Evolutionary conservation across 2,888 invertebrate species (phyloP).

Genomic region (Lottia gigantea): DNA sequence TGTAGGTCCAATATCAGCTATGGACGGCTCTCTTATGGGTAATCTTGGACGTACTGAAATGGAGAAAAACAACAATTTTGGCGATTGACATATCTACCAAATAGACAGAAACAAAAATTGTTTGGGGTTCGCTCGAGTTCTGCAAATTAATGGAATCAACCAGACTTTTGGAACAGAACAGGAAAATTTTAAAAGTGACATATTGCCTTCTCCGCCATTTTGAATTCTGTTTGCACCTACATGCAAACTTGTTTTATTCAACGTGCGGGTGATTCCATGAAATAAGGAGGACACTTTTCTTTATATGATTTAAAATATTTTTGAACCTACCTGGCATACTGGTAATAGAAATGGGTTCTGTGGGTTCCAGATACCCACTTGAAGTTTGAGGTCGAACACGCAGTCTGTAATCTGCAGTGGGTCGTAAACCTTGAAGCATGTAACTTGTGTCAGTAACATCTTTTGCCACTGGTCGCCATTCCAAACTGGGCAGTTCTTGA

Average conservation of each 20-base stretch:
- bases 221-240: too few relatives aligned
- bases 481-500: slow-evolving; percentile 49
- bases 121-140: too few relatives aligned
- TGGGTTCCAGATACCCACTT: slow-evolving; percentile 94
- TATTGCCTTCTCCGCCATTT: too few relatives aligned
- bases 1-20: slow-evolving; percentile 46
- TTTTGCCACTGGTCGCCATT: slow-evolving; percentile 59
- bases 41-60: slow-evolving; percentile 50
- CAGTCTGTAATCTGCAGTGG: slow-evolving; percentile 88
- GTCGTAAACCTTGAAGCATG: slow-evolving; percentile 42
- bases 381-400: slow-evolving; percentile 95
- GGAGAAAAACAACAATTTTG: slow-evolving; percentile 1
- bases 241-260: too few relatives aligned
- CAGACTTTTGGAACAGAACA: too few relatives aligned
- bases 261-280: too few relatives aligned
- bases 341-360: slow-evolving; percentile 73
- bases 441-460: slow-evolving; percentile 49
- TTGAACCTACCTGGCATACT: slow-evolving; percentile 36
- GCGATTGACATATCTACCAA: too few relatives aligned
- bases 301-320: too few relatives aligned
- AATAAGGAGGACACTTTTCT: too few relatives aligned
- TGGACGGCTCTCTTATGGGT: slow-evolving; percentile 41
- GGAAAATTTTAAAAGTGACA: too few relatives aligned
- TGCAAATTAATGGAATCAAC: too few relatives aligned
- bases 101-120: too few relatives aligned